phyloP scores from a whole-genome alignment of 1,140 invertebrate genomes.

The Drosophila sp. region DNA sequence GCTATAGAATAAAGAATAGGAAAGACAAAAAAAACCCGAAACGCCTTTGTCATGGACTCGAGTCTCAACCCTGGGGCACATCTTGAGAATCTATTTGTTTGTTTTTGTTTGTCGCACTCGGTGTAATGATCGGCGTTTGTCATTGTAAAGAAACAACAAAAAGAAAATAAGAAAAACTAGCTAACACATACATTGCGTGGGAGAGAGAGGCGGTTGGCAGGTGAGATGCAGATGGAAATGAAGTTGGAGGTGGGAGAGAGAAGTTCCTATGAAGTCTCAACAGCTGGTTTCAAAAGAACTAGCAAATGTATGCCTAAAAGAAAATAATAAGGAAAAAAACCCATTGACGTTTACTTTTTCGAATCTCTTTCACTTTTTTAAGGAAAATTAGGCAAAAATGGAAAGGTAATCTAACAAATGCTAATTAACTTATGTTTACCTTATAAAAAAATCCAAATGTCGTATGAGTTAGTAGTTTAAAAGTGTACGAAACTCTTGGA shows the following conservation, averaged over 20 bases:
- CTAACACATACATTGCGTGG: conserved; percentile 57
- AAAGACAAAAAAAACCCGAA: conserved; percentile 45
- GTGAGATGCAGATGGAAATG: conserved; percentile 2
- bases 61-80: conserved; percentile 32
- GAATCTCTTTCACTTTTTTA: conserved; percentile 65
- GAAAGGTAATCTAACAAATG: not conserved
- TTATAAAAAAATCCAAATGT: not conserved
- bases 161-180: conserved; percentile 46
- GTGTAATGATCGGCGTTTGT: conserved; percentile 62
- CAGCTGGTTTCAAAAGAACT: conserved; percentile 61
- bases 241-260: conserved; percentile 16
- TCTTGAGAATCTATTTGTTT: conserved; percentile 75
- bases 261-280: conserved; percentile 38
- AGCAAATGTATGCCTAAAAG: conserved; percentile 39
- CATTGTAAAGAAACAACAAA: conserved; percentile 42
- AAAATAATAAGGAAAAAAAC: not conserved
- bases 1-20: conserved; percentile 40
- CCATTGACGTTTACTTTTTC: conserved; percentile 41
- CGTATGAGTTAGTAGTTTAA: too few relatives aligned
- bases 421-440: not conserved
- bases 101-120: conserved; percentile 56
- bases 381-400: conserved; percentile 13
- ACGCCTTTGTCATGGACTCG: conserved; percentile 53
- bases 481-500: too few relatives aligned
- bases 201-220: conserved; percentile 29